A percentile compares a stretch with the other conserved stretches of the same genome.
Conservation (phyloP, 1,140 invertebrate genomes). For the Thaumetopoea pityocampa region DNA sequence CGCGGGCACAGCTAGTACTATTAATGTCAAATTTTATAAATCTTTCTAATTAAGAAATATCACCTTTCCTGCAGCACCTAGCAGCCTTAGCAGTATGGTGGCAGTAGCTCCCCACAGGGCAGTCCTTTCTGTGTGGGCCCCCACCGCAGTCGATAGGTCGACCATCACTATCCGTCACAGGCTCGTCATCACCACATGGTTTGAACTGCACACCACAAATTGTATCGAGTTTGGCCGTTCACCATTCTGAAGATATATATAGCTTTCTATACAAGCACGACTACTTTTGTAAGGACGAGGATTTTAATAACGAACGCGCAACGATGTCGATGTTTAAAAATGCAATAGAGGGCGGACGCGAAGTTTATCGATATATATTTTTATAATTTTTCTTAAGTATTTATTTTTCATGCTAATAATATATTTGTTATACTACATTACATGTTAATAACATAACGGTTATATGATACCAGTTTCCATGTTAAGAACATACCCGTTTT, state of each 20-base stretch:
- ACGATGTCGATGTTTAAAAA: too few relatives aligned
- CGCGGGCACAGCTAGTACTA: not conserved
- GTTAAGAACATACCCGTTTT: too few relatives aligned
- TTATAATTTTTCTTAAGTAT: too few relatives aligned
- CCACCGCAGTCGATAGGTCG: conserved; percentile 89
- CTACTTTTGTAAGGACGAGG: too few relatives aligned
- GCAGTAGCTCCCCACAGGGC: conserved; percentile 88
- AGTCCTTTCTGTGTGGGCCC: conserved; percentile 84
- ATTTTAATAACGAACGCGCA: too few relatives aligned
- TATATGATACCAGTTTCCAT: too few relatives aligned
- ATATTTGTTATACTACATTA: too few relatives aligned
- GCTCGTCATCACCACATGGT: conserved; percentile 89
- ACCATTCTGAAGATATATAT: too few relatives aligned
- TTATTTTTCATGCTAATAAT: too few relatives aligned
- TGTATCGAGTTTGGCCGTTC: too few relatives aligned
- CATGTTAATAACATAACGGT: too few relatives aligned
- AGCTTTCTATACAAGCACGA: too few relatives aligned
- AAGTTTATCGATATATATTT: not conserved
- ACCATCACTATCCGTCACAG: conserved; percentile 82
- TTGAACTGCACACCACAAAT: conserved; percentile 71
- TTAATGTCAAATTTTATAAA: not conserved
- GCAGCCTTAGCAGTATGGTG: conserved; percentile 88
- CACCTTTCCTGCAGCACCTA: conserved; percentile 88
- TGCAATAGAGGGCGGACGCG: not conserved
- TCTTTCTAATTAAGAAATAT: not conserved